phyloP scores from a whole-genome alignment of 2,797 vertebrate species.

The Xerus rutilus region DNA sequence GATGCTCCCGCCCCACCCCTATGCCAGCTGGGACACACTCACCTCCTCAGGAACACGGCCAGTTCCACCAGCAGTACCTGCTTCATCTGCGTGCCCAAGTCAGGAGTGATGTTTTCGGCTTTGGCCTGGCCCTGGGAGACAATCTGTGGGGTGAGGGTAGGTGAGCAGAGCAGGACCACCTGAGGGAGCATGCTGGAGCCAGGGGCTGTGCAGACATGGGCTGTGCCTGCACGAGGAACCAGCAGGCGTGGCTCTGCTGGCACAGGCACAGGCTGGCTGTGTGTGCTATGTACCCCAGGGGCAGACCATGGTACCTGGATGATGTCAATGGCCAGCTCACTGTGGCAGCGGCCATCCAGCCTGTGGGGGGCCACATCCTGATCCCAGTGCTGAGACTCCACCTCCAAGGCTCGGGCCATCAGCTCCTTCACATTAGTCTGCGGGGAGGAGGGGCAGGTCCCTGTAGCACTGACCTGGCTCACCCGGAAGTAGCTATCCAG shows the following conservation, averaged over 20 bases:
- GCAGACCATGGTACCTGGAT: constrained; percentile 89
- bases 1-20: neutral
- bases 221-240: fast-evolving
- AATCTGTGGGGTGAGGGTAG: constrained; percentile 67
- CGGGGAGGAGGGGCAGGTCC: neutral
- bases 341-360: constrained; percentile 90
- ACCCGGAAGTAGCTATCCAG: fast-evolving
- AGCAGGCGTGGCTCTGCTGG: neutral
- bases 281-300: fast-evolving
- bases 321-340: constrained; percentile 91
- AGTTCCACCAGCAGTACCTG: constrained; percentile 80
- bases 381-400: constrained; percentile 91
- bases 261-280: fast-evolving
- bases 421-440: constrained; percentile 84
- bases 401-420: constrained; percentile 87
- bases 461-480: neutral
- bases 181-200: neutral
- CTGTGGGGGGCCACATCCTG: constrained; percentile 87
- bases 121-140: constrained; percentile 81
- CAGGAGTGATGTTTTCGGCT: constrained; percentile 78
- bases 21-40: neutral
- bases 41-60: constrained; percentile 86
- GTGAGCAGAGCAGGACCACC: neutral
- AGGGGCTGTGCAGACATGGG: fast-evolving
- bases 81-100: constrained; percentile 76